A percentile compares a stretch with the other conserved stretches of the same genome.
These are phyloP conservation scores for Xanthia icteritia DNA, from an alignment of 2,888 invertebrate genomes.

Conservation along the genomic window DNA sequence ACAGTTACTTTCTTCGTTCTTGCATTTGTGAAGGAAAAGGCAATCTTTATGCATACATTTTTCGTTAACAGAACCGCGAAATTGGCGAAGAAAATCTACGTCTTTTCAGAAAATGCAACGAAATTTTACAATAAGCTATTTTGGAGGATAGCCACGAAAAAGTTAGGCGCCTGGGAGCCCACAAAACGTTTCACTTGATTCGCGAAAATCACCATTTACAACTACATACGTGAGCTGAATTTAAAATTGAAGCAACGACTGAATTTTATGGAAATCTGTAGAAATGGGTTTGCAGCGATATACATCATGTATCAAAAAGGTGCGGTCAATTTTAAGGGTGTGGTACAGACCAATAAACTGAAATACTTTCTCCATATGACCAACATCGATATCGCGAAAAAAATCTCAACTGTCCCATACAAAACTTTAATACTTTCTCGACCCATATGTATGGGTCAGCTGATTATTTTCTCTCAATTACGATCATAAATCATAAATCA, in stretches of 20 bases:
- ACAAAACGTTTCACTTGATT: conserved; percentile 41
- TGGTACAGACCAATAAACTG: no score
- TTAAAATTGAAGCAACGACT: conserved; percentile 19
- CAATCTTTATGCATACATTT: conserved; percentile 1
- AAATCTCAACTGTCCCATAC: neutral
- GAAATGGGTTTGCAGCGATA: neutral
- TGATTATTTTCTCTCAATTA: neutral
- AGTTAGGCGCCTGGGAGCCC: conserved; percentile 13
- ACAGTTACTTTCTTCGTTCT: neutral
- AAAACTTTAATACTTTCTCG: neutral
- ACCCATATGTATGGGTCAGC: neutral
- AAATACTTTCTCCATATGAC: no score
- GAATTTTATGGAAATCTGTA: conserved; percentile 18
- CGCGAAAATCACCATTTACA: conserved; percentile 44
- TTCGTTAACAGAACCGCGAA: neutral
- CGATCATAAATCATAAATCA: no score
- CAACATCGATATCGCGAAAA: no score
- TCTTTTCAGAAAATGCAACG: conserved; percentile 21
- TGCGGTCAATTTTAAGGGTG: no score
- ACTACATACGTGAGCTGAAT: conserved; percentile 41
- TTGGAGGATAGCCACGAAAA: conserved; percentile 18
- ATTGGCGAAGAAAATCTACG: conserved; percentile 22
- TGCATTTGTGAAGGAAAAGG: neutral
- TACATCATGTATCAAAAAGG: no score
- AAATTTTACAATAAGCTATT: conserved; percentile 22